A percentile compares a stretch with the other conserved stretches of the same genome.
Conservation (phyloP, 37 sponge, comb jelly and placozoan species). For the Hormiphora californensis region DNA sequence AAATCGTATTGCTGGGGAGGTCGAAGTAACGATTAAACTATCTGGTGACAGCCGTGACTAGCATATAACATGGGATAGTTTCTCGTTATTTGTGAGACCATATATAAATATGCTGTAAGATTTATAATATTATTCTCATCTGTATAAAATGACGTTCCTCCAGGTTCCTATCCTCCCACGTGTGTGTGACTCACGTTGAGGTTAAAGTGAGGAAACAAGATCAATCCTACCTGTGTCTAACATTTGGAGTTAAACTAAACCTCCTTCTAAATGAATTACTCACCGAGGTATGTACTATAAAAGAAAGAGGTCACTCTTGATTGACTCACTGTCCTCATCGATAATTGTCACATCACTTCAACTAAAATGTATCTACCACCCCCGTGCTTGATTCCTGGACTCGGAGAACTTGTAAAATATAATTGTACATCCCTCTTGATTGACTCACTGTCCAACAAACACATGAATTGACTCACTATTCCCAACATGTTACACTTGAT, state of each 20-base stretch:
- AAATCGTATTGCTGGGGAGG: no score
- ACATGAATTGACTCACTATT: no score
- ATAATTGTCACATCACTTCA: no score
- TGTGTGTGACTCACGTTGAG: not conserved
- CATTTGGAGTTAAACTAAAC: constrained; percentile 13
- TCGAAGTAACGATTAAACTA: no score
- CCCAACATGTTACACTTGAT: no score
- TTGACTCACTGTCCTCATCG: no score
- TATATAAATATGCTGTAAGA: not conserved
- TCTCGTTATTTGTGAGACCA: not conserved
- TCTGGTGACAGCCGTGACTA: no score
- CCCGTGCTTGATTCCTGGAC: not conserved
- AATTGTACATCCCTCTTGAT: no score
- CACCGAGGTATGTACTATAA: not conserved
- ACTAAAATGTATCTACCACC: not conserved
- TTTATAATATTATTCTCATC: not conserved
- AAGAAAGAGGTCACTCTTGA: no score
- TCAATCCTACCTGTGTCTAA: not conserved
- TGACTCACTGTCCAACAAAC: no score
- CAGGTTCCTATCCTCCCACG: constrained; percentile 30
- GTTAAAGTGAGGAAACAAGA: not conserved
- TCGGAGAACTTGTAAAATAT: no score
- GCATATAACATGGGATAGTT: no score
- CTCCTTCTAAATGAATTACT: not conserved
- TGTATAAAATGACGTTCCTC: not conserved